A percentile compares a stretch with the other conserved stretches of the same genome.
Evolutionary conservation across 1,140 invertebrate genomes (phyloP).

Genomic region (Pygmarrhopalites habei): DNA sequence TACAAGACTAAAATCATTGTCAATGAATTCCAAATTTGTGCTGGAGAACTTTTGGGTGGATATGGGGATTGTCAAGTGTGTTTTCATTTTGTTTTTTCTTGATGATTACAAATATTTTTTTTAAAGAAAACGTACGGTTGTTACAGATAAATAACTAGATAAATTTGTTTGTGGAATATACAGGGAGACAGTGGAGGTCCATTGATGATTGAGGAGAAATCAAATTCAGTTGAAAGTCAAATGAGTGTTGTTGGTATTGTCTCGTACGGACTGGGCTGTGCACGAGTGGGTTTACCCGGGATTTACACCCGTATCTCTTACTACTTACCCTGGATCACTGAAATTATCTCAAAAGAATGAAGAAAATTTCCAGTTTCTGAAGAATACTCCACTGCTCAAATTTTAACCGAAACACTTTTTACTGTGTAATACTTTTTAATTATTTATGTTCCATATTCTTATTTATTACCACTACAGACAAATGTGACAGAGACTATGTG

Average conservation of each 20-base stretch:
- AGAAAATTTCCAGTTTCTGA: too few relatives aligned
- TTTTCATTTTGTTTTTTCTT: too few relatives aligned
- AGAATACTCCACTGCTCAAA: too few relatives aligned
- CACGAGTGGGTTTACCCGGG: slow-evolving; percentile 18
- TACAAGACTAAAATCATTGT: neutral
- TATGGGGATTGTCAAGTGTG: neutral
- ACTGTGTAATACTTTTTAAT: too few relatives aligned
- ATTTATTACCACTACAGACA: too few relatives aligned
- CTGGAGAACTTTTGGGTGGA: neutral
- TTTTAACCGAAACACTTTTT: too few relatives aligned
- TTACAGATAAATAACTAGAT: too few relatives aligned
- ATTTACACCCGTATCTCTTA: slow-evolving; percentile 20
- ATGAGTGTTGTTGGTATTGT: slow-evolving; percentile 23
- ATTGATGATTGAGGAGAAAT: neutral
- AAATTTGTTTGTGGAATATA: too few relatives aligned
- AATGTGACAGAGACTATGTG: too few relatives aligned
- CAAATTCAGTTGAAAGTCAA: neutral
- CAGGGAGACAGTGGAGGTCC: slow-evolving; percentile 16
- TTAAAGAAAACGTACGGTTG: too few relatives aligned
- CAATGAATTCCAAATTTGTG: neutral
- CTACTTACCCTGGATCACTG: slow-evolving; percentile 19
- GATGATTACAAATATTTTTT: too few relatives aligned
- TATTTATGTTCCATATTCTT: too few relatives aligned
- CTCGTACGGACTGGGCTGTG: slow-evolving; percentile 26
- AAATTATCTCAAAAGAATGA: neutral